These are phyloP conservation scores for Nymphalis urticae DNA, from an alignment of 2,888 invertebrate species.

Conservation along the genomic window DNA sequence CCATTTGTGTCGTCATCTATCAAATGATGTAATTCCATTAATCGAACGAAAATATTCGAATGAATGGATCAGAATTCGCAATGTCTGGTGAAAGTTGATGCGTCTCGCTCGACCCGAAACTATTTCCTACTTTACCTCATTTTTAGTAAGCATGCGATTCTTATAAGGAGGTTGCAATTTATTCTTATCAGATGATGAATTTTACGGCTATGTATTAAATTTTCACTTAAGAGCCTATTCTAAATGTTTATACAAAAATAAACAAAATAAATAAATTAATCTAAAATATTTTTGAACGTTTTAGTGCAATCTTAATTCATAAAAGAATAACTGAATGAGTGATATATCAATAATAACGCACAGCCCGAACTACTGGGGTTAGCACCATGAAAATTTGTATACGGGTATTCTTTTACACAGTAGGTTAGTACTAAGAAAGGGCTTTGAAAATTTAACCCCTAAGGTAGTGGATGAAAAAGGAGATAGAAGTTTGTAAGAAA, in stretches of 20 bases:
- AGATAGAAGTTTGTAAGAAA: too few species aligned
- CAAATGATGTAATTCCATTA: constrained; percentile 1
- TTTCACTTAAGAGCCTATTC: background rate
- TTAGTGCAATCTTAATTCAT: too few species aligned
- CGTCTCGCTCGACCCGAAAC: constrained; percentile 23
- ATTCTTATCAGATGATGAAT: background rate
- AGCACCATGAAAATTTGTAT: too few species aligned
- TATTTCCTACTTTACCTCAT: constrained; percentile 13
- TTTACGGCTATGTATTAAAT: background rate
- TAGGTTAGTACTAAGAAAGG: too few species aligned
- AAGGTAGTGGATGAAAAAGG: too few species aligned
- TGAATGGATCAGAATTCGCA: constrained; percentile 9
- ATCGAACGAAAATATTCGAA: constrained; percentile 1
- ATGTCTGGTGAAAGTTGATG: constrained; percentile 26
- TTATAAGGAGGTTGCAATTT: background rate
- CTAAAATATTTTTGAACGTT: too few species aligned
- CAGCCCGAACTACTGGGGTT: too few species aligned
- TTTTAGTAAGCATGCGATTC: background rate
- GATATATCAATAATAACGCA: too few species aligned
- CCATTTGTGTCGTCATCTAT: background rate
- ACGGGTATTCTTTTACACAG: too few species aligned
- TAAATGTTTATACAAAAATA: background rate
- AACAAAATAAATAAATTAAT: background rate
- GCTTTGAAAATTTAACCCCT: too few species aligned
- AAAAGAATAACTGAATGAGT: too few species aligned